Evolutionary conservation across 2,797 vertebrate genomes (phyloP).

Genomic region (Syndactyla subalaris): DNA sequence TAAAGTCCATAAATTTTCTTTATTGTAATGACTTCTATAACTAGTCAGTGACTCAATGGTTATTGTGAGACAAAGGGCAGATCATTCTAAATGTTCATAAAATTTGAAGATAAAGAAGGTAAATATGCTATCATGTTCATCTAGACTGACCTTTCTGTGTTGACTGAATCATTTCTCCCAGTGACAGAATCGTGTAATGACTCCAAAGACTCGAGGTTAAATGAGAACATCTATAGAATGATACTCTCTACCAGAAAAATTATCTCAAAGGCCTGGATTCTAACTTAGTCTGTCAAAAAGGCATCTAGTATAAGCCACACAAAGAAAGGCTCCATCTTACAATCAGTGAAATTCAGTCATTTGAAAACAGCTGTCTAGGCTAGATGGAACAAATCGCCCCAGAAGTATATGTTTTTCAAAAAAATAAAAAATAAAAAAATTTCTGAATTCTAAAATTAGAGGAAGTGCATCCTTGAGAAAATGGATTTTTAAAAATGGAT

Average conservation of each 20-base stretch:
- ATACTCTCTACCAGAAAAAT: background rate
- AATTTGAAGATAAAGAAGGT: background rate
- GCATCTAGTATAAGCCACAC: background rate
- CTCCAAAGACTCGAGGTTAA: background rate
- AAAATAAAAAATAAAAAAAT: background rate
- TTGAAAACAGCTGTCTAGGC: background rate
- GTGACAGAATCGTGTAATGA: background rate
- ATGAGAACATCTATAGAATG: background rate
- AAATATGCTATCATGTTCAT: background rate
- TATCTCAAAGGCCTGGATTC: background rate
- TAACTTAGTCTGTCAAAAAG: background rate
- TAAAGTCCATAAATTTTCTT: background rate
- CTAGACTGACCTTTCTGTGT: background rate
- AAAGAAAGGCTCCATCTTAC: background rate
- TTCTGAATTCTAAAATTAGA: background rate
- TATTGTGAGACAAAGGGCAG: background rate
- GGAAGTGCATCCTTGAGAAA: background rate
- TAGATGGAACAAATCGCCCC: background rate
- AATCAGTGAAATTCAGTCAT: background rate
- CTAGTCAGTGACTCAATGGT: background rate
- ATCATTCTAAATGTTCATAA: background rate
- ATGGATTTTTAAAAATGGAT: background rate
- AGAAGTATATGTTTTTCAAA: background rate
- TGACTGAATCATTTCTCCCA: background rate
- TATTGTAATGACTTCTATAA: background rate